Evolutionary conservation across 2,888 invertebrate species (phyloP).

Genomic region (Yponomeuta plumbellus): DNA sequence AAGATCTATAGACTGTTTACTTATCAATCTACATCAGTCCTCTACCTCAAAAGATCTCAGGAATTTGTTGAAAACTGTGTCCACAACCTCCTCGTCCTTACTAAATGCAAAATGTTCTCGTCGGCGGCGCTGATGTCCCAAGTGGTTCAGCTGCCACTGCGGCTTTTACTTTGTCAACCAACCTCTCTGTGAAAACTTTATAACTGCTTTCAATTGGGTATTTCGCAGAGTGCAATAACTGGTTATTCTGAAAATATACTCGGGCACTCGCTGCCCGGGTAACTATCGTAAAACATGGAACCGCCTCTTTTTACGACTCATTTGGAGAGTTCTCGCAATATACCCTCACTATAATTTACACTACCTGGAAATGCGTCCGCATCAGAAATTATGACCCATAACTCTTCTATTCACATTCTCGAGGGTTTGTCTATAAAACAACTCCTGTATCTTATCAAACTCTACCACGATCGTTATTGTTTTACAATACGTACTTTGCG

Average conservation of each 20-base stretch:
- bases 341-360: conserved; percentile 8
- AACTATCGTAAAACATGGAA: conserved; percentile 13
- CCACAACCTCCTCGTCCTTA: conserved; percentile 17
- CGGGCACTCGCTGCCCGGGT: neutral
- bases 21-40: neutral
- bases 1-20: neutral
- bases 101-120: conserved; percentile 33
- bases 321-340: conserved; percentile 9
- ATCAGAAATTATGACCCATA: conserved; percentile 6
- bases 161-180: conserved; percentile 19
- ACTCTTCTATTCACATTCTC: conserved; percentile 9
- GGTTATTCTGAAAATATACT: conserved; percentile 7
- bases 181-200: neutral
- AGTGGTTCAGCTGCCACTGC: conserved; percentile 6
- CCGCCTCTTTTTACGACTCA: conserved; percentile 10
- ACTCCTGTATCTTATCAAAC: neutral
- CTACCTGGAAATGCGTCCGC: conserved; percentile 7
- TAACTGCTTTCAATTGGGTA: conserved; percentile 1
- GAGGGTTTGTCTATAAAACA: conserved; percentile 9
- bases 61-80: neutral
- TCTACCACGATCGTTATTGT: conserved; percentile 31
- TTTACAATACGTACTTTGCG: conserved; percentile 31
- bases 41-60: neutral
- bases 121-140: conserved; percentile 17
- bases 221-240: neutral